Conservation (phyloP, 1,140 invertebrate genomes). For the Apolygus lucorum region DNA sequence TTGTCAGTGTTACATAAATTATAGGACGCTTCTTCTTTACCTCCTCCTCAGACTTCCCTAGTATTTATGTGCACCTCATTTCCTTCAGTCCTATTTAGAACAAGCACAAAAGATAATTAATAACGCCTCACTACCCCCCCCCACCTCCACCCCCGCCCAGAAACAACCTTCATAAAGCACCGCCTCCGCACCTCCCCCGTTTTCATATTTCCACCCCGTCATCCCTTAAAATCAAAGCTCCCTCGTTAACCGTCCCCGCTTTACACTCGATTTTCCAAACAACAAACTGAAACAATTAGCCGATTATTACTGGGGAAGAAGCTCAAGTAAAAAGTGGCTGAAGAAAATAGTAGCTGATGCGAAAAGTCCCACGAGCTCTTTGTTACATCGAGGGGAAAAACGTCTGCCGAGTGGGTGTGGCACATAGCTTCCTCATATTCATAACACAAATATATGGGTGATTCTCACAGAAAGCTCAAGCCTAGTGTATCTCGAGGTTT, state of each 20-base stretch:
- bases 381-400: too few relatives aligned
- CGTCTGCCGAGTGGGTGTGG: too few relatives aligned
- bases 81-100: slow-evolving; percentile 10
- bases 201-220: too few relatives aligned
- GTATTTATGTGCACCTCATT: slow-evolving; percentile 23
- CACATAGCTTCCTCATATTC: too few relatives aligned
- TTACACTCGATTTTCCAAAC: background rate
- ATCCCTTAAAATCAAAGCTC: too few relatives aligned
- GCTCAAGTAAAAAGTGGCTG: too few relatives aligned
- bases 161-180: background rate
- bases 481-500: too few relatives aligned
- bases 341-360: too few relatives aligned
- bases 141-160: background rate
- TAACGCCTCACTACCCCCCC: background rate
- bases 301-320: background rate
- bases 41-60: background rate
- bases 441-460: too few relatives aligned
- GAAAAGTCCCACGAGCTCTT: too few relatives aligned
- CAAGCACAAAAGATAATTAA: slow-evolving; percentile 21
- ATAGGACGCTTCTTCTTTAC: background rate
- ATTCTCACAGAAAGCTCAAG: too few relatives aligned
- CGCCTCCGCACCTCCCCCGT: background rate
- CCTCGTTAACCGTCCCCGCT: background rate
- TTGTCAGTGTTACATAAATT: slow-evolving; percentile 21
- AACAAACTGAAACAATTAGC: background rate